Evolutionary conservation across 2,113 vertebrate genomes (phyloP), one percentile per base, ranked within the genome.

Genomic region (Antennarius striatus): DNA sequence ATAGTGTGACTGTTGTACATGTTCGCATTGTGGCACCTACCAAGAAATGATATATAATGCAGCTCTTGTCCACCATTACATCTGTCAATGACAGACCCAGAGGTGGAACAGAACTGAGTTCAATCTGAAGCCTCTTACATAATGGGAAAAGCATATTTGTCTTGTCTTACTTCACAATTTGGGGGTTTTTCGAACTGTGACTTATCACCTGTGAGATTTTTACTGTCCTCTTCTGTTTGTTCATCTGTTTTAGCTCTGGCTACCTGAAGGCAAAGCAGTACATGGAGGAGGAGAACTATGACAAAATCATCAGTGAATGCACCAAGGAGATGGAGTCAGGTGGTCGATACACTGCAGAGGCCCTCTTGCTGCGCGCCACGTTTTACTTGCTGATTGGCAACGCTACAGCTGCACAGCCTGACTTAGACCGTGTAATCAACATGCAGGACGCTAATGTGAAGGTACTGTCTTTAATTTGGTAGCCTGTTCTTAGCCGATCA

Each of bases 261-360:
- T 99, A 98, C 87, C 92, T 97, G 88, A 98, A 96, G 87, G 97
- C 98, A 46, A 99, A 99, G 86, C 96, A 99, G 83, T 99, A 96
- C 85, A 99, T 99, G 97, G 96, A 99, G 82, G 98, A 99, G 90
- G 98, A 99, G 89, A 99, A 99, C 83, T 99, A 99, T 40, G 98
- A 99, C 88, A 99, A 99, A 91, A 99, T 99, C 77, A 96, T 99
- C 91, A 99, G 96, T 42, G 98, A 99, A 86, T 96, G 95, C 91
- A 98, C 95, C 73, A 99, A 99, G 92, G 98, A 99, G 92, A 92
- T 99, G 7, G 97, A 99, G 51, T 93, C 94, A 12, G 90, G 91
- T 52, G 96, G 98, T 50, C 95, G 94, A 85, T 95, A 97, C 90
- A 90, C 90, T 17, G 96, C 96, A 5, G 98, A 99, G 91, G 98